phyloP scores from a whole-genome alignment of 2,888 invertebrate species.

The Lithophane ornitopus region DNA sequence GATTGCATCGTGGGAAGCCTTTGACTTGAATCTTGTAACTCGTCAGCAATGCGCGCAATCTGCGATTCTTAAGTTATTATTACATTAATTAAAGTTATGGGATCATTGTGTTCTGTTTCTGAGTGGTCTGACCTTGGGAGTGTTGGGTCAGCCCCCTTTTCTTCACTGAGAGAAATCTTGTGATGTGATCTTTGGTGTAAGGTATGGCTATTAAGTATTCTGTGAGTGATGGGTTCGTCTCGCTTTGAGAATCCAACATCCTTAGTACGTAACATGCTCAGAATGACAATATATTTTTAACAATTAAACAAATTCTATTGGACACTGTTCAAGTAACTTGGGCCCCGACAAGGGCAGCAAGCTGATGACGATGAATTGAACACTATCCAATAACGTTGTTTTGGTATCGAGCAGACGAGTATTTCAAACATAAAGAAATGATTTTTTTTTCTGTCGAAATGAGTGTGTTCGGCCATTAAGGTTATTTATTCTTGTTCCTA shows the following conservation, averaged over 20 bases:
- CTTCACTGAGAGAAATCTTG: not conserved
- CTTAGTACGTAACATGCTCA: no score
- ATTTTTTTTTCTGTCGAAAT: not conserved
- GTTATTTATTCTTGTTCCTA: no score
- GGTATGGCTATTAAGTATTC: not conserved
- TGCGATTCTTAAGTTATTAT: conserved; percentile 28
- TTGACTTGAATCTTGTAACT: conserved; percentile 23
- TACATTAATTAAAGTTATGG: conserved; percentile 41
- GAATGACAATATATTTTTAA: not conserved
- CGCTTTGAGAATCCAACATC: not conserved
- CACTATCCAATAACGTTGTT: no score
- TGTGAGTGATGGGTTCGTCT: not conserved
- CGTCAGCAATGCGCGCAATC: conserved; percentile 25
- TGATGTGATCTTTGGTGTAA: not conserved
- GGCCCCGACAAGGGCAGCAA: no score
- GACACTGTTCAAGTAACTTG: no score
- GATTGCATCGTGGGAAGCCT: conserved; percentile 48
- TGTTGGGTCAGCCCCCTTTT: not conserved
- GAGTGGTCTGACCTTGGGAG: conserved; percentile 25
- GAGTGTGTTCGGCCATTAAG: no score
- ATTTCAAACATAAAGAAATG: not conserved
- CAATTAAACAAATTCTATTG: no score
- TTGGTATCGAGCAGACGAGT: no score
- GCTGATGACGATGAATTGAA: no score
- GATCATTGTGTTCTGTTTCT: conserved; percentile 42